Evolutionary conservation across 2,888 invertebrate genomes (phyloP), one percentile per base, ranked within the genome.

Genomic region (Parascotia fuliginaria): DNA sequence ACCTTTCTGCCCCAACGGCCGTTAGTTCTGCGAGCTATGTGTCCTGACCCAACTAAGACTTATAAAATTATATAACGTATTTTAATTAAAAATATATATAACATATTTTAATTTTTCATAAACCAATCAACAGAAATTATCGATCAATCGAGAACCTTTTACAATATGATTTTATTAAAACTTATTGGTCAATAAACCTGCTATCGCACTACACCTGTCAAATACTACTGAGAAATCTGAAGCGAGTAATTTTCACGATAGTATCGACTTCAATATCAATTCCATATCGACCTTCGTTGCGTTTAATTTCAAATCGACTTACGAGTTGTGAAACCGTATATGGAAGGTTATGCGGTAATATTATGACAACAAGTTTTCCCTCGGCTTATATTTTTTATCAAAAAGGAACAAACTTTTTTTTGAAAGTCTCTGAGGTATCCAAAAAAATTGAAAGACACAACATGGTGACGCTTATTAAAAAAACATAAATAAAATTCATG

Each of bases 251-350:
- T 70, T 73, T 53, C 59, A 60, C 56, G 65, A 73, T 71, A 42
- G 40, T 57, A 66, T 62, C 63, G 36, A 15, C 32, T 42, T 46
- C 24, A 39, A 39, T 61, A 59, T 52, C 57, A 54, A 56, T 66
- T 54, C 48, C 31, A 15, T 52, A 63, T 55, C 60, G 77, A 75
- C 80, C 79, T 79, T 77, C 74, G 56, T 38, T 49, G 47, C 49
- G 61, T 40, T 34, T 29, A 39, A 14, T 49, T 36, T 44, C 24
- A 33, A 36, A 62, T 67, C 63, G 54, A 66, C 70, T 75, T 75
- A 71, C 66, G 61, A 61, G 43, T 77, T 77, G 65, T 72, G 75
- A 67, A 79, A 78, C 70, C 69, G 36, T 68, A 66, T 69, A 77
- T 67, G 78, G 73, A 74, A 77, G 76, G 76, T 70, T 74, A 70